Percentiles rank a stretch among this genome's conserved stretches.
Evolutionary conservation across 1,140 invertebrate genomes (phyloP).

Genomic region (Lamellibrachia luymesi): DNA sequence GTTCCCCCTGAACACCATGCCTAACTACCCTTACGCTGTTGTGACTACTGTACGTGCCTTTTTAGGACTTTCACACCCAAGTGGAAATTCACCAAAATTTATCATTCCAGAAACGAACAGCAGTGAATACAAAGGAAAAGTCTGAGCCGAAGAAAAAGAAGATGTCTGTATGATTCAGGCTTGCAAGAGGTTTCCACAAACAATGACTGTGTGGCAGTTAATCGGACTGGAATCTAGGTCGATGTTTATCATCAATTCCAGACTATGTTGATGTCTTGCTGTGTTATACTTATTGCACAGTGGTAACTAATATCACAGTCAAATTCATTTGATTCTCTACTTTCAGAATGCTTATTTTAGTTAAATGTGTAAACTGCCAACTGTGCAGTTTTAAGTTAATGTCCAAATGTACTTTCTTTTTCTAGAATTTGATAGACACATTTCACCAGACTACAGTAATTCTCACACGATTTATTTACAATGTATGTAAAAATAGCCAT

Average conservation of each 20-base stretch:
- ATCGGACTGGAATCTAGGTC: not conserved
- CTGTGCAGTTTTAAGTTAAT: not conserved
- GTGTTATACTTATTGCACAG: not conserved
- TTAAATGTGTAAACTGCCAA: not conserved
- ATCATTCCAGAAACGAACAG: not conserved
- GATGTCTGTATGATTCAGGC: not conserved
- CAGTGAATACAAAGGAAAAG: not conserved
- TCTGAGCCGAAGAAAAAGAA: not conserved
- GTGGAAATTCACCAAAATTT: not conserved
- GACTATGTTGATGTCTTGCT: not conserved
- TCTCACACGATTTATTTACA: not conserved
- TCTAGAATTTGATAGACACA: not conserved
- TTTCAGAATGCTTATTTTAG: not conserved
- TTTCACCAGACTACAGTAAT: not conserved
- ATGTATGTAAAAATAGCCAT: not conserved
- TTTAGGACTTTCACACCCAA: not conserved
- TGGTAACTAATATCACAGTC: not conserved
- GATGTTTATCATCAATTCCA: not conserved
- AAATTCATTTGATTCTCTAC: not conserved
- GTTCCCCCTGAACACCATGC: too few relatives aligned
- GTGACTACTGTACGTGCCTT: not conserved
- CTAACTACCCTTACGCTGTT: too few relatives aligned
- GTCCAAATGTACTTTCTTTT: not conserved
- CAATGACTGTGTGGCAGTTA: not conserved
- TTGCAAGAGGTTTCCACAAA: not conserved